phyloP scores from a whole-genome alignment of 2,113 vertebrate species.

The Mormyrus iriodes region DNA sequence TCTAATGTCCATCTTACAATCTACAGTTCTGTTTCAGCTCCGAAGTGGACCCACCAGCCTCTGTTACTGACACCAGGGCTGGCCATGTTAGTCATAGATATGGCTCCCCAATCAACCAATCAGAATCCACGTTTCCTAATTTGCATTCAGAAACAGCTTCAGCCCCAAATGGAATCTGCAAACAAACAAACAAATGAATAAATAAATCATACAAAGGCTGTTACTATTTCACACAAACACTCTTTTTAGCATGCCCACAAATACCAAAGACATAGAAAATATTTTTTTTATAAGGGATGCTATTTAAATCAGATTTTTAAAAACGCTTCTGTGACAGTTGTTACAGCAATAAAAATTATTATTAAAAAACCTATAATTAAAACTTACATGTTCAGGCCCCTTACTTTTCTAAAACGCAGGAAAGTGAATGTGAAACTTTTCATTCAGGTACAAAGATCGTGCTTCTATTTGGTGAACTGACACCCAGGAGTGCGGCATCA shows the following conservation, averaged over 20 bases:
- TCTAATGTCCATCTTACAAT: constrained; percentile 61
- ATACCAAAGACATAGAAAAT: not conserved
- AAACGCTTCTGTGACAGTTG: not conserved
- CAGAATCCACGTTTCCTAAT: not conserved
- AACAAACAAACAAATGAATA: constrained; percentile 31
- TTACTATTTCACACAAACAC: not conserved
- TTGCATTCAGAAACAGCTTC: constrained; percentile 18
- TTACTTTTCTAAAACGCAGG: not conserved
- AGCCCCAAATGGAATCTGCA: constrained; percentile 38
- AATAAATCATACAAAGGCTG: constrained; percentile 7
- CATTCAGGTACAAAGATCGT: not conserved
- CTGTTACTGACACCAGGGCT: constrained; percentile 38
- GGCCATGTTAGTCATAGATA: constrained; percentile 41
- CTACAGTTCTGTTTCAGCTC: constrained; percentile 49
- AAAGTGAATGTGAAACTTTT: not conserved
- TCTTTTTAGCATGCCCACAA: not conserved
- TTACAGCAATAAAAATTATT: not conserved
- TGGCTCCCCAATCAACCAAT: constrained; percentile 15
- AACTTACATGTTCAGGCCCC: not conserved
- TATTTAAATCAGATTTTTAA: not conserved
- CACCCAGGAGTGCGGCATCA: not conserved
- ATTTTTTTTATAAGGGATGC: not conserved
- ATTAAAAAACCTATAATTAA: too few species aligned
- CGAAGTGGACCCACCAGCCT: constrained; percentile 50
- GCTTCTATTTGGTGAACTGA: not conserved